These are phyloP conservation scores for Rhopalosiphum padi DNA, from an alignment of 1,140 invertebrate genomes.

Conservation along the genomic window DNA sequence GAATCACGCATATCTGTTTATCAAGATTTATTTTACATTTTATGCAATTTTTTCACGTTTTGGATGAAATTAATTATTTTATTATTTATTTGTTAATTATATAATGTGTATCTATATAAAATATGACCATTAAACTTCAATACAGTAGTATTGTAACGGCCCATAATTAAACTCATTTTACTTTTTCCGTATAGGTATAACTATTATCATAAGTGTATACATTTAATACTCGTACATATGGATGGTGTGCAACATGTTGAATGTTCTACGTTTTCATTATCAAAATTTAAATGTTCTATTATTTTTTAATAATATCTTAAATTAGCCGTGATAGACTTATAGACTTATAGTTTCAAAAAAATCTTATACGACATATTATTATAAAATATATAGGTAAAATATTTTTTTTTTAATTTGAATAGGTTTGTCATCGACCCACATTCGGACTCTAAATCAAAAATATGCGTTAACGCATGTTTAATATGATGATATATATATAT, in stretches of 20 bases:
- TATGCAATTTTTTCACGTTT: neutral
- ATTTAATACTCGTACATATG: neutral
- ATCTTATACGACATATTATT: neutral
- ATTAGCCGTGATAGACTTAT: neutral
- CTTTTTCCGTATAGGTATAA: neutral
- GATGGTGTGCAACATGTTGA: neutral
- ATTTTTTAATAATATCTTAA: neutral
- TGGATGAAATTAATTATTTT: no score
- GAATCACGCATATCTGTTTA: neutral
- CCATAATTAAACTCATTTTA: neutral
- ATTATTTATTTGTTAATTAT: no score
- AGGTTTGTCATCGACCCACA: neutral
- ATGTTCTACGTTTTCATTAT: neutral
- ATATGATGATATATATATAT: no score
- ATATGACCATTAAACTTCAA: neutral
- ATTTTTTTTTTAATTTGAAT: neutral
- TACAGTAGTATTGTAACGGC: neutral
- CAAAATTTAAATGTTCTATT: neutral
- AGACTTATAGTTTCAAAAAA: neutral
- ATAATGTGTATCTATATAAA: neutral
- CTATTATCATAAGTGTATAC: neutral
- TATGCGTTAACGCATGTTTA: neutral
- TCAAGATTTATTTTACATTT: neutral
- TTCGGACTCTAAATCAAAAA: neutral
- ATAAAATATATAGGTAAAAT: no score